Conservation (phyloP, 2,888 invertebrate species). For the Arge pagana region DNA sequence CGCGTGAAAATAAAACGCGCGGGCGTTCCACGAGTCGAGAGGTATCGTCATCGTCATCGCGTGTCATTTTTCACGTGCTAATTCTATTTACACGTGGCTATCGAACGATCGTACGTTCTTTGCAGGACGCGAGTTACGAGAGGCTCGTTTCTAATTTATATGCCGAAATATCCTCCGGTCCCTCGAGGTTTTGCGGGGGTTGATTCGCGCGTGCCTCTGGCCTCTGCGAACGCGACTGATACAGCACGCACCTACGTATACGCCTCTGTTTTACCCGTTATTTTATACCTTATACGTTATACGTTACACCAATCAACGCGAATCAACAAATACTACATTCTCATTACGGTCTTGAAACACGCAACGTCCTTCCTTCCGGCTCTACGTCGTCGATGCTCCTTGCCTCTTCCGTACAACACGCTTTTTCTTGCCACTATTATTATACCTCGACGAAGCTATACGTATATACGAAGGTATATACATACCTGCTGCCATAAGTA, state of each 20-base stretch:
- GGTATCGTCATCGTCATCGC: too few species aligned
- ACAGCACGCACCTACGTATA: conserved; percentile 16
- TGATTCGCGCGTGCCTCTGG: conserved; percentile 10
- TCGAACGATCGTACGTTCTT: conserved; percentile 1
- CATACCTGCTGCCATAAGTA: too few species aligned
- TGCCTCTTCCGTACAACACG: not conserved
- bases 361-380: conserved; percentile 9
- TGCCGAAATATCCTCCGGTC: conserved; percentile 13
- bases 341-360: conserved; percentile 13
- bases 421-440: not conserved
- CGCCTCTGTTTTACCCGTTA: conserved; percentile 14
- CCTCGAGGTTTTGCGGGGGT: not conserved
- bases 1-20: too few species aligned
- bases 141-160: conserved; percentile 14
- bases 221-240: conserved; percentile 9
- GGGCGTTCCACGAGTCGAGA: too few species aligned
- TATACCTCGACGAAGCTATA: not conserved
- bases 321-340: conserved; percentile 19
- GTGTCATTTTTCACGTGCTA: conserved; percentile 1
- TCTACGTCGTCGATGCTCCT: not conserved
- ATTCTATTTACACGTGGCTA: conserved; percentile 10
- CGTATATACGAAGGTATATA: too few species aligned
- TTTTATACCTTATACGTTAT: too few species aligned
- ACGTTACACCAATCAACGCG: conserved; percentile 14
- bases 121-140: conserved; percentile 4